Conservation (phyloP, 2,113 vertebrate genomes). For the Actenoides hombroni region DNA sequence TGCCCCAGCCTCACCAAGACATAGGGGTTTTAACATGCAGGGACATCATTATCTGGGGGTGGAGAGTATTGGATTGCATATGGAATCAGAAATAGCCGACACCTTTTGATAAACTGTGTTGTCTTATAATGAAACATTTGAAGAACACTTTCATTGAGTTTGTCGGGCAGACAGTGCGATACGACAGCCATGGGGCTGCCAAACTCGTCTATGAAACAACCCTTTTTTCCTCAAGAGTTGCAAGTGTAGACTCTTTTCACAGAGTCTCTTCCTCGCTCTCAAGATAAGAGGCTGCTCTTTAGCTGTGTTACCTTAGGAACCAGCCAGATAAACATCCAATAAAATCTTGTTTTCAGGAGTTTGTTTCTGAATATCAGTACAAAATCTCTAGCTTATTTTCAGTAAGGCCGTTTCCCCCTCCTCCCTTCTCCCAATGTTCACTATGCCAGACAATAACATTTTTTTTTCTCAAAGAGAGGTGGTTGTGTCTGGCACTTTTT, state of each 20-base stretch:
- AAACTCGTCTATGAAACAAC: constrained; percentile 1
- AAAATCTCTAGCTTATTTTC: constrained; percentile 42
- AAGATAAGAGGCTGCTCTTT: constrained; percentile 65
- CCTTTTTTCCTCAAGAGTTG: constrained; percentile 37
- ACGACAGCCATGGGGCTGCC: neutral
- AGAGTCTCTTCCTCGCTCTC: constrained; percentile 16
- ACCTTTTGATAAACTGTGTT: neutral
- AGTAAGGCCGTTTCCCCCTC: neutral
- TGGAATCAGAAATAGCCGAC: constrained; percentile 5
- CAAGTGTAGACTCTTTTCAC: constrained; percentile 27
- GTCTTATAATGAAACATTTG: neutral
- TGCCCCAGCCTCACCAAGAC: neutral
- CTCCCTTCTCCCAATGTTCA: neutral
- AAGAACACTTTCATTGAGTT: neutral
- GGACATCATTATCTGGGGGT: neutral
- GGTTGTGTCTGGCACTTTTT: neutral
- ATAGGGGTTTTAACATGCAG: neutral
- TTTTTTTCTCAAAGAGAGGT: neutral
- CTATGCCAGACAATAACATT: neutral
- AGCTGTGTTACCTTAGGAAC: constrained; percentile 57
- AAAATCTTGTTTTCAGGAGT: constrained; percentile 53
- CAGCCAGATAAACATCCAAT: constrained; percentile 48
- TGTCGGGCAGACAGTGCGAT: neutral
- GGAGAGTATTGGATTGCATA: neutral
- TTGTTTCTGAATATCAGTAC: constrained; percentile 35